Base-by-base conservation (phyloP, 2,888 invertebrate genomes). In the Trachelus iudaicus region DNA sequence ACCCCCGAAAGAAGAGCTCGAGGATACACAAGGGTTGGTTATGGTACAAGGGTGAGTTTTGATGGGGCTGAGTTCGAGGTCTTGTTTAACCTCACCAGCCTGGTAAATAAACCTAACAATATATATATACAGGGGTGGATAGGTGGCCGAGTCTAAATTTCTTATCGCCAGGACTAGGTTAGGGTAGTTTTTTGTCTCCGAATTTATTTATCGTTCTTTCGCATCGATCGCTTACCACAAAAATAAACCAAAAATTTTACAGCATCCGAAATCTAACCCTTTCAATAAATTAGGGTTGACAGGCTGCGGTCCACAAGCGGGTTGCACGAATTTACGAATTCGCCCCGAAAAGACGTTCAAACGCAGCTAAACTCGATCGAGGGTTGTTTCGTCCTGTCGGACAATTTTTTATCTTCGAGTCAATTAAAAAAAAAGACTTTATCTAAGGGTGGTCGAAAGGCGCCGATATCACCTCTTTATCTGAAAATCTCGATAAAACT, bases 1-100 rank as follows among this genome's bases (percentile, higher is more conserved):
- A 56, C 56, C 56, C 56, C 56, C 15, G 56, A 56, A 56, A 56
- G 56, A 56, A 56, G 23, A 56, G 56, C 56, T 56, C 56, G 56
- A 23, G 23, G 56, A 15, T 56, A 56, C 56, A 56, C 23, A 56
- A 23, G 56, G 56, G 56, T 56, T 56, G 56, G 23, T 56, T 56
- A 56, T 56, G 56, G 56, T 56, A 56, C 56, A 56, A 56, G 56
- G 56, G 56, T 56, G 56, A 56, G 56, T 56, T 56, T 9, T 23
- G 56, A 56, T 56, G 56, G 56, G 56, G 23, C 56, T 56, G 56
- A 56, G 56, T 56, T 56, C 56, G 71, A 71, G 31, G 31, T 71
- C 71, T 71, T 71, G 71, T 71, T 71, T 71, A 71, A 71, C 71
- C 71, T 71, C 71, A 71, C 71, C 31, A 71, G 71, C 71, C 71